Base-by-base conservation (phyloP, 2,888 invertebrate species). In the Meta bourneti region DNA sequence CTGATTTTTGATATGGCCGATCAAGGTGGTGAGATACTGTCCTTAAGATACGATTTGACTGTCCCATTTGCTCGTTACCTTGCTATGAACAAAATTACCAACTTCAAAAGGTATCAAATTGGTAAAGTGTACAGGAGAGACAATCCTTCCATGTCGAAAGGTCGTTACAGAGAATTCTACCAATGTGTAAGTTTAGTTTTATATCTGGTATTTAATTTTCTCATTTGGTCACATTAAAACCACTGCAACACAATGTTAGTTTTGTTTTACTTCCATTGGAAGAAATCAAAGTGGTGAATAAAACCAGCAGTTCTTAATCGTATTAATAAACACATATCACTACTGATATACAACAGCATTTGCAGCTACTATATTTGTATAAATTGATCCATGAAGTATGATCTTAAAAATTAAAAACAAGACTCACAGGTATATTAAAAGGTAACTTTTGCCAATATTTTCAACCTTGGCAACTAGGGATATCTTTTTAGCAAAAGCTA, bases 101-200 rank as follows among this genome's bases (percentile, higher is more conserved):
- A 96, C 94, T 97, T 99, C 93, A 99, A 99, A 95, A 96, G 99
- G 89, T 99, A 99, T 95, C 99, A 99, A 95, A 99, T 99, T 93
- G 99, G 99, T 54, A 99, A 99, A 95, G 99, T 99, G 6, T 99
- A 99, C 95, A 96, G 99, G 85, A 96, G 99, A 93, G 99, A 99
- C 95, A 99, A 99, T 95, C 99, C 99, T 2, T 97, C 99, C 0
- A 99, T 99, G 96, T 97, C 98, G 0, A 96, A 97, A 95, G 99
- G 99, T 51, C 96, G 99, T 93, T 99, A 98, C 94, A 96, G 99
- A 93, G 99, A 99, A 95, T 99, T 99, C 95, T 99, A 98, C 95
- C 99, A 99, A 95, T 99, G 99, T 96, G 98, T 99, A 96, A 97
- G 98, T 97, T 75, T 54, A 2, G 16, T 69, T 34, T 70, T 81